A percentile compares a stretch with the other conserved stretches of the same genome.
phyloP scores from a whole-genome alignment of 35 echinoderm and acorn worm species.

The Stichopus chloronotus region DNA sequence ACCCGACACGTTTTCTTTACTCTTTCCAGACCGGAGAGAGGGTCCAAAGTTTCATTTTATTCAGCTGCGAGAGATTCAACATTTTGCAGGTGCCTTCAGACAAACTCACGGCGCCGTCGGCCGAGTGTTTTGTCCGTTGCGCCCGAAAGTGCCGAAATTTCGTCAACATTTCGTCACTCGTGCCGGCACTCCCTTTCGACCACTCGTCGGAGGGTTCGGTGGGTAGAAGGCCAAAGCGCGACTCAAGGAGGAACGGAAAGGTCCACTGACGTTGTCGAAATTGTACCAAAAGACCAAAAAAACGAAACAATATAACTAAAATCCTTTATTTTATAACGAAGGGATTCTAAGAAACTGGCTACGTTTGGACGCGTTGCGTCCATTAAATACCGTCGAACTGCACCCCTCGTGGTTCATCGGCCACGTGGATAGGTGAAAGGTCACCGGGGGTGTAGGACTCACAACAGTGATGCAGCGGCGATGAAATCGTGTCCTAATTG shows the following conservation, averaged over 20 bases:
- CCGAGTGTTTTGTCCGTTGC: conserved; percentile 39
- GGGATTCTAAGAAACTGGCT: not conserved
- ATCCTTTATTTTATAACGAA: not conserved
- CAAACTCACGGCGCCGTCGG: conserved; percentile 27
- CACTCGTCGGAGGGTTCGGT: not conserved
- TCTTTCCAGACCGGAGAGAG: conserved; percentile 28
- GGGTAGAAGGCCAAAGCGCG: not conserved
- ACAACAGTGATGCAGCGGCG: not conserved
- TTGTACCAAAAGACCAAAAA: not conserved
- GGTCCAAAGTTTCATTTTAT: conserved; percentile 62
- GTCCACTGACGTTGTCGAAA: conserved; percentile 30
- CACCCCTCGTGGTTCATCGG: conserved; percentile 14
- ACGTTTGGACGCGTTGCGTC: conserved; percentile 54
- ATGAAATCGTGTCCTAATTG: not conserved
- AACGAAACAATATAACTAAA: not conserved
- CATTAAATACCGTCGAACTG: not conserved
- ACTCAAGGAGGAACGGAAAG: conserved; percentile 26
- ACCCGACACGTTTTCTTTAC: conserved; percentile 51
- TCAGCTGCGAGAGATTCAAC: conserved; percentile 52
- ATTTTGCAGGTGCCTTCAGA: conserved; percentile 54
- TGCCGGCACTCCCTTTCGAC: conserved; percentile 14
- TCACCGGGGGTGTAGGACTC: not conserved
- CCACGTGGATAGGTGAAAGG: conserved; percentile 56
- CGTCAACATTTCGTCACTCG: conserved; percentile 52
- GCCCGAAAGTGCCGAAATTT: conserved; percentile 61